Percentiles rank a stretch among this genome's conserved stretches.
phyloP scores from a whole-genome alignment of 2,888 invertebrate genomes.

The Tenthredo livida region DNA sequence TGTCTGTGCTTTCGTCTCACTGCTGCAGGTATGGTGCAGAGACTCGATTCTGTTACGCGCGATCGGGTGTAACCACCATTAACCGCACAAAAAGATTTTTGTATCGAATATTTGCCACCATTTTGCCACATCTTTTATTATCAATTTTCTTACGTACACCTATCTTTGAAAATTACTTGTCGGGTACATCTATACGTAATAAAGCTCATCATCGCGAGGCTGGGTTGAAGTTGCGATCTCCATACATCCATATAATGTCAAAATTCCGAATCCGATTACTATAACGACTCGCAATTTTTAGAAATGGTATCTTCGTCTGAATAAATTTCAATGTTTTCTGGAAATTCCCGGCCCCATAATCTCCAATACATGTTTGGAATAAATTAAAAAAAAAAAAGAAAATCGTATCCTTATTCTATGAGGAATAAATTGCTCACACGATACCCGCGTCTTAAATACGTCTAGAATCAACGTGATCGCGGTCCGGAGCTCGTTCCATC shows the following conservation, averaged over 20 bases:
- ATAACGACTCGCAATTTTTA: too few species aligned
- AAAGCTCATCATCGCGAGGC: too few species aligned
- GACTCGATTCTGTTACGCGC: background rate
- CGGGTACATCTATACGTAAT: background rate
- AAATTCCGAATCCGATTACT: too few species aligned
- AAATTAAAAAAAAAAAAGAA: background rate
- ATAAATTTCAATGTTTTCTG: too few species aligned
- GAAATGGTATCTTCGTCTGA: too few species aligned
- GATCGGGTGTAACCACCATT: background rate
- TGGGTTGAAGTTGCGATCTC: too few species aligned
- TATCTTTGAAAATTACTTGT: background rate
- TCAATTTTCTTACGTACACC: background rate
- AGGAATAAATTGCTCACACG: background rate
- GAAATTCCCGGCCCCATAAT: background rate
- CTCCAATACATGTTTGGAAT: background rate
- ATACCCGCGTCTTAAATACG: background rate
- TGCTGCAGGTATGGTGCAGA: background rate
- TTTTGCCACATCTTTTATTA: background rate
- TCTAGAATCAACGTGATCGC: background rate
- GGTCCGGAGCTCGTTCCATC: background rate
- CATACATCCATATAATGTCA: too few species aligned
- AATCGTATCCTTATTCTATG: background rate
- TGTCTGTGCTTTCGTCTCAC: constrained; percentile 10
- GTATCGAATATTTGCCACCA: background rate
- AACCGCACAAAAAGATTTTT: background rate